Percentiles rank a stretch among this genome's conserved stretches.
phyloP scores from a whole-genome alignment of 1,140 invertebrate species.

The Eriocheir sinensis region DNA sequence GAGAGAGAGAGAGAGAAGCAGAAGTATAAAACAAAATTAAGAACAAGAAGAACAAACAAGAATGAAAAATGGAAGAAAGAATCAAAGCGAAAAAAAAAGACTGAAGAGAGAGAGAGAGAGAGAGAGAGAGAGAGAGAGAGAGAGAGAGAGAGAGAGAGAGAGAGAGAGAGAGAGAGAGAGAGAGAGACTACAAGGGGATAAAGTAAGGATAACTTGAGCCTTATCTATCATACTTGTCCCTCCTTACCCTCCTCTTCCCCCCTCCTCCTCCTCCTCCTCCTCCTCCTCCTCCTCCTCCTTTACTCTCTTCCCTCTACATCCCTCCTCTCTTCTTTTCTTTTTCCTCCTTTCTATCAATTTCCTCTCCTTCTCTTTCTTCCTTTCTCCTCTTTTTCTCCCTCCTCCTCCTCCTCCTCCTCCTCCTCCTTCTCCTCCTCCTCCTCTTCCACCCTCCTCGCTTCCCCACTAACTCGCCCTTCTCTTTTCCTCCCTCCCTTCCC shows the following conservation, averaged over 20 bases:
- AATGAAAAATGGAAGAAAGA: neutral
- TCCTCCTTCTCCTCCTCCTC: neutral
- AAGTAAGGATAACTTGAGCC: neutral
- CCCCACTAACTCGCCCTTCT: neutral
- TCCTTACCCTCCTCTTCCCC: neutral
- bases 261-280: neutral
- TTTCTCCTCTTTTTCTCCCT: neutral
- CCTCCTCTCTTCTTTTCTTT: neutral
- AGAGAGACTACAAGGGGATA: neutral
- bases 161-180: slow-evolving; percentile 44
- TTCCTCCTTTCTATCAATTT: neutral
- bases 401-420: neutral
- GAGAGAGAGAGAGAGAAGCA: neutral
- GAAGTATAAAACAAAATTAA: neutral
- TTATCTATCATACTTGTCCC: neutral
- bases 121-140: too few relatives aligned
- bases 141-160: slow-evolving; percentile 57
- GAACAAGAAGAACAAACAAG: neutral
- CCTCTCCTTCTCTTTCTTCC: neutral
- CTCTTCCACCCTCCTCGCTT: neutral
- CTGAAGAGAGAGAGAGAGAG: too few relatives aligned
- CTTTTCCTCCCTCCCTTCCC: neutral
- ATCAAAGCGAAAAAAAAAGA: too few relatives aligned
- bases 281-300: neutral
- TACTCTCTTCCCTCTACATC: neutral